Evolutionary conservation across 2,888 invertebrate species (phyloP), one percentile per base, ranked within the genome.

Genomic region (Elegia similella): DNA sequence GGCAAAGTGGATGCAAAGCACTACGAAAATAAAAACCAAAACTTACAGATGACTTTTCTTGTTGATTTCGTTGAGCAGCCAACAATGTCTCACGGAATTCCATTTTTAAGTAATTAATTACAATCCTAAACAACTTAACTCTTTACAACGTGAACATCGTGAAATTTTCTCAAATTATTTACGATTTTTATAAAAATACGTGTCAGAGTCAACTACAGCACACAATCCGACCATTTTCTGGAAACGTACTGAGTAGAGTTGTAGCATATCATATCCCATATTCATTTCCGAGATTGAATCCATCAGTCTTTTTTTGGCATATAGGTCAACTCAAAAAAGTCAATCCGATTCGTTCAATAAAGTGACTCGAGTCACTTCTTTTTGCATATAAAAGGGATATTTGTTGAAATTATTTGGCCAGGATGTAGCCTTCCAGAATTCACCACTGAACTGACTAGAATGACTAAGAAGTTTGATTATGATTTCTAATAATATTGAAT

Each of bases 31-130:
- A 66, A 52, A 52, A 68, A 72, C 66, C 57, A 63, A 72, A 72
- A 87, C 88, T 89, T 78, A 89, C 90, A 84, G 89, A 88, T 82
- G 91, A 88, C 76, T 91, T 89, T 78, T 89, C 86, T 88, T 91
- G 90, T 88, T 91, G 90, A 82, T 91, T 91, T 72, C 88, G 77
- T 73, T 91, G 91, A 60, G 91, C 91, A 72, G 90, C 91, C 62
- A 91, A 73, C 62, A 91, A 76, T 15, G 91, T 91, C 68, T 91
- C 90, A 7, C 90, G 87, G 66, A 91, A 91, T 76, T 91, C 91
- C 91, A 91, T 91, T 78, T 73, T 75, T 59, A 56, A 32, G 48
- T 47, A 62, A 66, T 60, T 58, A 8, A 12, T 63, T 59, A 59
- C 52, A 60, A 57, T 55, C 46, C 52, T 55, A 52, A 55, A 42